Evolutionary conservation across 92 coral and sea anemone genomes (phyloP), one percentile per base, ranked within the genome.

Genomic region (Blastomussa wellsi): DNA sequence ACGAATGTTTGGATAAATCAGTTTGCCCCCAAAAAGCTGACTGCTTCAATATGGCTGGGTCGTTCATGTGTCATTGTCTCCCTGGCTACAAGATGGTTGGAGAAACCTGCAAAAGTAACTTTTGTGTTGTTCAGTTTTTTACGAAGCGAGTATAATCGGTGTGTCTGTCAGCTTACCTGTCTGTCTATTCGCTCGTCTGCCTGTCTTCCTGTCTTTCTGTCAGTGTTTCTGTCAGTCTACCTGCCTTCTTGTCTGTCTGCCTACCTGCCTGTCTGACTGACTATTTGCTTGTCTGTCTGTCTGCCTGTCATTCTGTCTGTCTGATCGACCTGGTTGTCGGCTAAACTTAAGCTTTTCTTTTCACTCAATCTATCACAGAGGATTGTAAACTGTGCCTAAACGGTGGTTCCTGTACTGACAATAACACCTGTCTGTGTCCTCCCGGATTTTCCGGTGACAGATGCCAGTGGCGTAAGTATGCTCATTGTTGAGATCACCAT

Each of bases 401-500:
- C 33, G 99, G 99, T 70, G 99, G 99, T 11, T 79, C 88, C 24
- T 97, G 99, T 77, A 86, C 89, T 24, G 92, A 89, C 4, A 73
- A 62, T 38, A 85, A 88, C 70, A 90, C 91, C 22, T 97, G 98
- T 78, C 53, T 83, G 49, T 97, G 99, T 76, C 89, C 94, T 7
- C 90, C 93, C 77, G 99, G 99, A 74, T 97, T 84, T 84, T 91
- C 94, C 2, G 99, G 99, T 26, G 88, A 88, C 13, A 89, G 90
- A 62, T 97, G 99, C 35, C 98, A 97, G 51, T 97, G 99, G 99
- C 93, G 99, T 96, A 91, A 94, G 98, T 91, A 82, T 15, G 51
- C 5, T 41, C 38, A 4, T 73, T 47, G 49, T 39, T 3, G 3
- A 3, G 7, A 39, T 39, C 3, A 39, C 44, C 49, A 48, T 5